phyloP scores from a whole-genome alignment of 1,140 invertebrate genomes.

The Zaprionus ghesquierei region DNA sequence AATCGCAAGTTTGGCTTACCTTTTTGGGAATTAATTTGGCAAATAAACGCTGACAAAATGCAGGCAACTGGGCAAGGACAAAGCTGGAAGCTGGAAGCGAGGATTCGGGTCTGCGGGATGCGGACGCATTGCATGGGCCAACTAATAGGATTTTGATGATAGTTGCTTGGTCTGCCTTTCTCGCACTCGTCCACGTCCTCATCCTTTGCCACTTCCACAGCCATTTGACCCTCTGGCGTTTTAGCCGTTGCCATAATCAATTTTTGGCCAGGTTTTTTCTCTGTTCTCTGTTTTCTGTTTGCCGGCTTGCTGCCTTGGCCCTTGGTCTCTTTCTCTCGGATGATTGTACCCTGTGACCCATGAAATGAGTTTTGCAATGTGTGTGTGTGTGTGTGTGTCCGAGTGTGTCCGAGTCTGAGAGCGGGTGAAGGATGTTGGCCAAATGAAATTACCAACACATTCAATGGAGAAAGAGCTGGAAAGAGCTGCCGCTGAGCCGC shows the following conservation, averaged over 20 bases:
- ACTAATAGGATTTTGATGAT: conserved; percentile 82
- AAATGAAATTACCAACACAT: conserved; percentile 63
- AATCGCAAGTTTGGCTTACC: conserved; percentile 80
- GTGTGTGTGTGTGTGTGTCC: conserved; percentile 29
- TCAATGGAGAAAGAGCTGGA: conserved; percentile 34
- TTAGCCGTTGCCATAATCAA: conserved; percentile 67
- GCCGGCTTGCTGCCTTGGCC: conserved; percentile 19
- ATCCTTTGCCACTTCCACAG: not conserved
- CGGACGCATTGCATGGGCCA: conserved; percentile 46
- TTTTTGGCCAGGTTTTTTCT: conserved; percentile 68
- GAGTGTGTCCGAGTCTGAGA: not conserved
- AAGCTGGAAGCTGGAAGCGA: conserved; percentile 41
- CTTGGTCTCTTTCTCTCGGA: conserved; percentile 39
- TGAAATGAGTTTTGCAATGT: conserved; percentile 80
- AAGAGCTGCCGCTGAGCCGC: conserved; percentile 57
- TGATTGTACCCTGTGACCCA: conserved; percentile 74
- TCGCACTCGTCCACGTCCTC: not conserved
- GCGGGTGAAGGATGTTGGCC: conserved; percentile 15
- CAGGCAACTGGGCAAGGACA: conserved; percentile 76
- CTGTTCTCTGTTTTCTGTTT: conserved; percentile 24
- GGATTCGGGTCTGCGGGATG: conserved; percentile 6
- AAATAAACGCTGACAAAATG: conserved; percentile 81
- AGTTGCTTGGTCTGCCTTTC: conserved; percentile 53
- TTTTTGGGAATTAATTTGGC: conserved; percentile 81
- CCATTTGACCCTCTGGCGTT: conserved; percentile 44